Conservation (phyloP, 2,113 vertebrate species). For the Ceuthmochares aereus region DNA sequence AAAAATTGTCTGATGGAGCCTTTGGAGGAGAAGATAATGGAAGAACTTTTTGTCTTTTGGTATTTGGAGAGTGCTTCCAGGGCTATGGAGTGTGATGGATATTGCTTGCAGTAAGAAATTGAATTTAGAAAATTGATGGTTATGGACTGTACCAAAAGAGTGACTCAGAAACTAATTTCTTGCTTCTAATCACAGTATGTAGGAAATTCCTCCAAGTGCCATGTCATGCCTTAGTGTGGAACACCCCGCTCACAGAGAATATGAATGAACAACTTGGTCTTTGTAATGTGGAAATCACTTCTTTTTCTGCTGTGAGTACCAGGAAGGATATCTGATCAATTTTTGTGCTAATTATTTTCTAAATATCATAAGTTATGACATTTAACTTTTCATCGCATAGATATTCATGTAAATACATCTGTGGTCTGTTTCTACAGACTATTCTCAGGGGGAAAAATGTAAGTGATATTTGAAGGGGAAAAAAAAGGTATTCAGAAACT, state of each 20-base stretch:
- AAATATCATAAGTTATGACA: neutral
- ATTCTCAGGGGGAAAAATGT: neutral
- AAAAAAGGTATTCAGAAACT: neutral
- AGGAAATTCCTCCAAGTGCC: neutral
- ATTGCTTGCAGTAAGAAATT: neutral
- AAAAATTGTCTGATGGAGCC: neutral
- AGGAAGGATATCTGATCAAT: neutral
- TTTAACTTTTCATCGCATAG: neutral
- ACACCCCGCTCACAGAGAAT: neutral
- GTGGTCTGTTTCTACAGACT: neutral
- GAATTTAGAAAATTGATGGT: neutral
- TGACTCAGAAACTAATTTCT: neutral
- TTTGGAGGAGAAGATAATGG: neutral
- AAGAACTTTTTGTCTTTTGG: neutral
- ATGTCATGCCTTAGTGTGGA: too few species aligned
- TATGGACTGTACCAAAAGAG: neutral
- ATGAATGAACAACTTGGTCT: neutral
- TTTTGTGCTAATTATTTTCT: neutral
- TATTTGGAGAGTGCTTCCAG: neutral
- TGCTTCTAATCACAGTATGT: neutral
- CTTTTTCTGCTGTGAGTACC: neutral
- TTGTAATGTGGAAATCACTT: fast-evolving
- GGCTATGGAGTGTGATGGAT: neutral
- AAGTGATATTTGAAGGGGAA: neutral
- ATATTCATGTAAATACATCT: neutral